Base-by-base conservation (phyloP, 2,797 vertebrate species). In the Silurus aristotelis region DNA sequence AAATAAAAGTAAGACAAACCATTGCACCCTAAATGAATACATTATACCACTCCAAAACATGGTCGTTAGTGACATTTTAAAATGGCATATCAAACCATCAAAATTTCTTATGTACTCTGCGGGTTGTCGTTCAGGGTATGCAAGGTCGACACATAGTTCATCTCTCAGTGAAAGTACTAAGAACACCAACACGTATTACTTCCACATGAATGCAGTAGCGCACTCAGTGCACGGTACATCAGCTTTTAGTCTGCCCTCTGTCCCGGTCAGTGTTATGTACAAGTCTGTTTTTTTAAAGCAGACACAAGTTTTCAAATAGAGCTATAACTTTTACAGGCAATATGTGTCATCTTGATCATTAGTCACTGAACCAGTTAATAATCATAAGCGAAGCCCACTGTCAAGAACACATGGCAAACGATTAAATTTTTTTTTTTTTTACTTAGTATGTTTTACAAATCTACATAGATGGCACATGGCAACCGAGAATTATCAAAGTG, bases 151-250 rank as follows among this genome's bases (percentile, higher is more conserved):
- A 46, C 72, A 75, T 15, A 88, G 71, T 93, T 89, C 92, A 92
- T 92, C 89, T 92, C 52, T 90, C 93, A 95, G 84, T 31, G 64
- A 91, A 93, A 60, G 63, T 73, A 83, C 66, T 52, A 58, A 22
- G 82, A 86, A 92, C 75, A 88, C 8, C 83, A 79, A 83, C 71
- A 87, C 64, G 67, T n/a, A 71, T 52, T 85, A 83, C 71, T 85
- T 86, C 84, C 38, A 85, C 63, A 76, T 81, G 67, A 43, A 25
- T 82, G 52, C 56, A 31, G n/a, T 15, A 31, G 43, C 85, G 56
- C 82, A 86, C 9, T 78, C 48, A 10, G 6, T 20, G 19, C n/a
- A 38, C 15, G 78, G 75, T 75, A 66, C 76, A 80, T 70, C 70
- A 81, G 84, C 79, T 85, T 83, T 86, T 83, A 83, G 15, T 20